Base-by-base conservation (phyloP, 1,140 invertebrate genomes). In the Tetramorium alpestre region DNA sequence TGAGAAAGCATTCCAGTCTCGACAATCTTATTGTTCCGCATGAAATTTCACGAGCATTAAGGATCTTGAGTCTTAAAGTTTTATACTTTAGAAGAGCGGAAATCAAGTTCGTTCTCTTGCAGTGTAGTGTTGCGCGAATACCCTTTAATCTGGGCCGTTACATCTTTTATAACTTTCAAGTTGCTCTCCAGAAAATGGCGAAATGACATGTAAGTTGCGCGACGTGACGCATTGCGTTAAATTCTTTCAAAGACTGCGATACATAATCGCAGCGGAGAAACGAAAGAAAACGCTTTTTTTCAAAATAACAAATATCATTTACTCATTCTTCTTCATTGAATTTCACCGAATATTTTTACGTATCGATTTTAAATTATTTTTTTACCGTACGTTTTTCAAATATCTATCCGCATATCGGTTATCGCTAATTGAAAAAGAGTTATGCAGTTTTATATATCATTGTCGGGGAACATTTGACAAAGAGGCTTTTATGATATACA, bases 61-160 rank as follows among this genome's bases (percentile, higher is more conserved):
- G 62, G 11, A 47, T 0, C 41, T 5, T 25, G 65, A 4, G 13
- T 49, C n/a, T 69, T 69, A 13, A 49, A 69, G 41, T 69, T 47
- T 44, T 28, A 33, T 77, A 44, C 0, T 77, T 64, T 64, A 62
- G 10, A 76, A 76, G 33, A 33, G 13, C 33, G 8, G 60, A 47
- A 62, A 78, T 13, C 38, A 41, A 47, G 2, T 41, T 13, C 2
- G 10, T 25, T 25, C 16, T 41, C 8, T 38, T 25, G 13, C 18
- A 77, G 41, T 69, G 33, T 33, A 22, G 2, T 44, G 16, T 44
- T 56, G 8, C 3, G 11, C 58, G 6, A 49, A 2, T 47, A 22
- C 1, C 28, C 28, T 51, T 41, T 16, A 16, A 41, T 78, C 16
- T 28, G 2, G 54, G 78, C 85, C 65, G 77, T 89, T 85, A 65